Evolutionary conservation across 1,140 invertebrate genomes (phyloP), one percentile per base, ranked within the genome.

Genomic region (Sycophila sp.): DNA sequence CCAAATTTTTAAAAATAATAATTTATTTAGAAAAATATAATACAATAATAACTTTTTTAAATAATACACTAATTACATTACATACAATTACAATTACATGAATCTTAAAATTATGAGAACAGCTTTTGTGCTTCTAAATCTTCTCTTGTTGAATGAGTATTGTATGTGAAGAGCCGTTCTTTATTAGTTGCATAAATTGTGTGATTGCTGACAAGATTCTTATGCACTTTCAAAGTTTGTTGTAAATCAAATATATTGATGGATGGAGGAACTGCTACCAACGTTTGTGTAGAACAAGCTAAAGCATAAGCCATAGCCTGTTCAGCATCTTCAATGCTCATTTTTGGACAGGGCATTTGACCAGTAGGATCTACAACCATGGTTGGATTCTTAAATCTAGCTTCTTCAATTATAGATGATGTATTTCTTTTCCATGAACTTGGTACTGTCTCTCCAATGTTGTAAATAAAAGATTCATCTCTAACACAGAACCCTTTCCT

Each of bases 341-440:
- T 78, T 72, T 81, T 85, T 49, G 76, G 53, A 15, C 72, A 45
- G 32, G 85, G 85, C 28, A 85, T 72, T 77, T 85, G 85, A 15
- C 84, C 84, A 26, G 80, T 80, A 17, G 80, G 76, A 60, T 84
- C 81, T 19, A 81, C 24, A 67, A 84, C 63, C 55, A 81, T 76
- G 11, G 83, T 85, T 36, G 78, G 76, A 40, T 64, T 34, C 42
- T 75, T 78, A 13, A 19, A 67, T 58, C 28, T 53, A 40, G 42
- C 30, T 34, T 56, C 36, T 30, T 74, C 22, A 62, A 64, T 64
- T 81, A 83, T 75, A 75, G 84, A 71, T 74, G 86, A 79, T 19
- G 89, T 86, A 76, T 92, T 92, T 67, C 89, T 83, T 32, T 91
- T 86, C 90, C 91, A 93, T 68, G 91, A 91, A 80, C 92, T 92